phyloP scores from a whole-genome alignment of 2,888 invertebrate species.

The Drosophila setosimentum region DNA sequence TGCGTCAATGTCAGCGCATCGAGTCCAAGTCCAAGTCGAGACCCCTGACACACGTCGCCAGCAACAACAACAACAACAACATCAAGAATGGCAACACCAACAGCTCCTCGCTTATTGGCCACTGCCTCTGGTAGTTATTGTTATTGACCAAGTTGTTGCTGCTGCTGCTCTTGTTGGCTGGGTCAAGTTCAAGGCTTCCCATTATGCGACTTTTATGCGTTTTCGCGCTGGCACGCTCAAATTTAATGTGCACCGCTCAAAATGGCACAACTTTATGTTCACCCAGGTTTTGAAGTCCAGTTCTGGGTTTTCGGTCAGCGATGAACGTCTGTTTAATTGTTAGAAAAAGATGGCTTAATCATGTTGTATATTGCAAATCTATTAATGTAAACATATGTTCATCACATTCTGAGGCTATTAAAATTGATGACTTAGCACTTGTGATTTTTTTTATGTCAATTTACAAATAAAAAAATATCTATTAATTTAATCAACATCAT shows the following conservation, averaged over 20 bases:
- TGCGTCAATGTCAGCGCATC: slow-evolving; percentile 77
- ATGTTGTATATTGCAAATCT: not conserved
- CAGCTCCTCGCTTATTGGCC: slow-evolving; percentile 53
- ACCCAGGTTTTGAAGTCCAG: slow-evolving; percentile 4
- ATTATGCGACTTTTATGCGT: slow-evolving; percentile 75
- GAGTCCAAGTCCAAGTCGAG: slow-evolving; percentile 64
- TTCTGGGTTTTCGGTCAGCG: not conserved
- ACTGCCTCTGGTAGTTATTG: slow-evolving; percentile 65
- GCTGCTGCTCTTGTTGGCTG: slow-evolving; percentile 54
- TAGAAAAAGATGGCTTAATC: slow-evolving; percentile 28
- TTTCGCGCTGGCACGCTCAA: slow-evolving; percentile 47
- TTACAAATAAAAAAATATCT: not conserved
- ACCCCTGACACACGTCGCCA: slow-evolving; percentile 63
- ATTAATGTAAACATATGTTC: not conserved
- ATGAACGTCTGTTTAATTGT: slow-evolving; percentile 3
- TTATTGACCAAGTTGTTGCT: slow-evolving; percentile 58
- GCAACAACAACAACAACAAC: slow-evolving; percentile 18
- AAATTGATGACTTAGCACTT: not conserved
- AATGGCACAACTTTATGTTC: slow-evolving; percentile 51
- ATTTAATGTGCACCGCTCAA: slow-evolving; percentile 50
- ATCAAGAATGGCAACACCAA: slow-evolving; percentile 6
- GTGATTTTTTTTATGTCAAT: not conserved
- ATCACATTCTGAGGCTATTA: not conserved
- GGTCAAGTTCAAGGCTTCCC: slow-evolving; percentile 80
- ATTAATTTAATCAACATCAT: not conserved